phyloP scores from a whole-genome alignment of 2,888 invertebrate species.

The Mythimna vitellina region DNA sequence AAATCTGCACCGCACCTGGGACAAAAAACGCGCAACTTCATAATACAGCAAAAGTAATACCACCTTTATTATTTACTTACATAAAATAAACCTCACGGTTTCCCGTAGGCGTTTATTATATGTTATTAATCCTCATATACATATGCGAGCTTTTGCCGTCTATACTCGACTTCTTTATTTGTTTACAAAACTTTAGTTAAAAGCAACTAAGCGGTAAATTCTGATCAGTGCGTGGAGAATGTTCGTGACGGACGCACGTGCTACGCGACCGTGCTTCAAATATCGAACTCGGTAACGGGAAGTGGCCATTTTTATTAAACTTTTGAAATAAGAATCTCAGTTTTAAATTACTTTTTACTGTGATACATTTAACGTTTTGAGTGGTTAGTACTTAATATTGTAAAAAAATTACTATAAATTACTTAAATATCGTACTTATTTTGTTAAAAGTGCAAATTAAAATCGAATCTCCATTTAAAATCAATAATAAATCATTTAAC shows the following conservation, averaged over 20 bases:
- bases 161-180: constrained; percentile 28
- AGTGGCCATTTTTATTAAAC: constrained; percentile 2
- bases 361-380: constrained; percentile 15
- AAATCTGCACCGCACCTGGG: too few species aligned
- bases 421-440: constrained; percentile 18
- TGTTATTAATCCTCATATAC: constrained; percentile 5
- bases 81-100: background rate
- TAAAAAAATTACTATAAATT: constrained; percentile 3
- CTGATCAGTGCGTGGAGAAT: constrained; percentile 59
- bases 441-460: background rate
- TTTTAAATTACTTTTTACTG: constrained; percentile 11
- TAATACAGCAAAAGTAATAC: constrained; percentile 7
- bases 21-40: background rate
- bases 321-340: constrained; percentile 36
- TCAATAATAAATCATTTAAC: background rate
- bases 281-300: constrained; percentile 48
- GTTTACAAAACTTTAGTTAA: constrained; percentile 48
- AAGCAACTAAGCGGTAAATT: constrained; percentile 25
- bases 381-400: constrained; percentile 32
- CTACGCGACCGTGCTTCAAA: constrained; percentile 42
- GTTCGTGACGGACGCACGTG: constrained; percentile 53
- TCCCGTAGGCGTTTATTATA: constrained; percentile 32
- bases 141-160: constrained; percentile 31
- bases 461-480: background rate
- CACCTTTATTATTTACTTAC: constrained; percentile 1